Conservation (phyloP, 2,888 invertebrate species). For the Ceraclea dissimilis region DNA sequence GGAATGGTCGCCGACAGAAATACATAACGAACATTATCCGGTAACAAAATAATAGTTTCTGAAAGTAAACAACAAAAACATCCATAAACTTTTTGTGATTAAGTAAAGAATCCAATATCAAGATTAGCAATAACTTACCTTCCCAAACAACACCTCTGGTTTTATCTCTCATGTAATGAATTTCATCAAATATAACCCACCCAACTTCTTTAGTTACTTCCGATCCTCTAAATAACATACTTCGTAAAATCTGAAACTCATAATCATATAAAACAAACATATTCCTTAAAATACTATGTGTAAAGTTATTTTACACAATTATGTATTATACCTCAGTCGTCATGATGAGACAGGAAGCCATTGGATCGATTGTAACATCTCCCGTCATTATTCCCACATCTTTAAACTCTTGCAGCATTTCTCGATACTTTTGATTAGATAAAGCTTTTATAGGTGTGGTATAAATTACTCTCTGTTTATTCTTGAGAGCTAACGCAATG, state of each 20-base stretch:
- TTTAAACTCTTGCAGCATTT: slow-evolving; percentile 93
- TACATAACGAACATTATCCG: slow-evolving; percentile 96
- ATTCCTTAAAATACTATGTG: too few relatives aligned
- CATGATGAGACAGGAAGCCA: slow-evolving; percentile 97
- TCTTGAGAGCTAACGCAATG: slow-evolving; percentile 86
- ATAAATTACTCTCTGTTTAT: slow-evolving; percentile 97
- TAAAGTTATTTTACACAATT: too few relatives aligned
- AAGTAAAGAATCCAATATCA: not conserved
- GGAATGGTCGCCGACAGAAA: slow-evolving; percentile 99
- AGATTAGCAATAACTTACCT: slow-evolving; percentile 37
- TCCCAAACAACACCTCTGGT: slow-evolving; percentile 99
- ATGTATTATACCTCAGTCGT: slow-evolving; percentile 83
- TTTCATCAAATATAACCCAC: slow-evolving; percentile 99
- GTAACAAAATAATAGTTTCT: slow-evolving; percentile 93
- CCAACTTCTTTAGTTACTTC: slow-evolving; percentile 99
- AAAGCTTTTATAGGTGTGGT: slow-evolving; percentile 99
- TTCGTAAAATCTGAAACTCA: slow-evolving; percentile 74
- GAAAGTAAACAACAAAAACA: slow-evolving; percentile 27
- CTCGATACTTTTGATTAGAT: slow-evolving; percentile 98
- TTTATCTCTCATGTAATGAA: slow-evolving; percentile 99
- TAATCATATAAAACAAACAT: not conserved
- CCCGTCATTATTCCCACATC: slow-evolving; percentile 99
- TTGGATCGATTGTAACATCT: slow-evolving; percentile 98
- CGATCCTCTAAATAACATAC: slow-evolving; percentile 97
- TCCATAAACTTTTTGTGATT: not conserved